Evolutionary conservation across 1,140 invertebrate species (phyloP).

Genomic region (Aphelinus atriplicis): DNA sequence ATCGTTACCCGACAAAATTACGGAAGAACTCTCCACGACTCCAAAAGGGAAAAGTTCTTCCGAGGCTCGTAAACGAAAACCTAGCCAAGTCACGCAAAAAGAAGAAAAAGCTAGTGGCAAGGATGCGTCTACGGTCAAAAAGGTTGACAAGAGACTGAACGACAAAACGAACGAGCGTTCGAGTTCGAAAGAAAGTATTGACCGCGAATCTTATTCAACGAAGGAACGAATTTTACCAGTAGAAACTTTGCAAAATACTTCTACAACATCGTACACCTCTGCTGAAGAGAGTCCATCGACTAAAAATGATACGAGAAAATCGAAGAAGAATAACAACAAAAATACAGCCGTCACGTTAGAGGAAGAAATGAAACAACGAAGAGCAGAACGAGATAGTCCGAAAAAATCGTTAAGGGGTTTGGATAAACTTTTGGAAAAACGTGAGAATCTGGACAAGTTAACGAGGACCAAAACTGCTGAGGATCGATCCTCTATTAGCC

Average conservation of each 20-base stretch:
- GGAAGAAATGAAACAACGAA: constrained; percentile 69
- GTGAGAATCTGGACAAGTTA: constrained; percentile 62
- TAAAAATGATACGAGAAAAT: constrained; percentile 52
- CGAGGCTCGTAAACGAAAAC: constrained; percentile 69
- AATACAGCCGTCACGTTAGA: constrained; percentile 62
- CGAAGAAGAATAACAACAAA: constrained; percentile 44
- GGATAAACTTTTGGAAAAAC: constrained; percentile 66
- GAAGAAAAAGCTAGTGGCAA: constrained; percentile 69
- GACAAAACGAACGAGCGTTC: constrained; percentile 49
- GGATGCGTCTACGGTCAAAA: constrained; percentile 73
- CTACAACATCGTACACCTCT: not conserved
- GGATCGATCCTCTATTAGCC: not conserved
- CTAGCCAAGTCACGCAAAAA: constrained; percentile 62
- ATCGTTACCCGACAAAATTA: constrained; percentile 49
- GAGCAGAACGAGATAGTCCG: constrained; percentile 64
- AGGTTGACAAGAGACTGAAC: constrained; percentile 74
- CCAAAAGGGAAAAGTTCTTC: constrained; percentile 52
- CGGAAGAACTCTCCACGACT: constrained; percentile 47
- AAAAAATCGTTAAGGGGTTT: constrained; percentile 65
- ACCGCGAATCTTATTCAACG: not conserved
- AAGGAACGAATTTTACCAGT: constrained; percentile 27
- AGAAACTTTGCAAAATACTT: constrained; percentile 26
- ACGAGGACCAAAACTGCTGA: constrained; percentile 52
- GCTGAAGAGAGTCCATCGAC: constrained; percentile 5
- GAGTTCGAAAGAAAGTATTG: constrained; percentile 35